These are phyloP conservation scores for Agrilus biguttatus DNA, from an alignment of 2,888 invertebrate species.

Conservation along the genomic window DNA sequence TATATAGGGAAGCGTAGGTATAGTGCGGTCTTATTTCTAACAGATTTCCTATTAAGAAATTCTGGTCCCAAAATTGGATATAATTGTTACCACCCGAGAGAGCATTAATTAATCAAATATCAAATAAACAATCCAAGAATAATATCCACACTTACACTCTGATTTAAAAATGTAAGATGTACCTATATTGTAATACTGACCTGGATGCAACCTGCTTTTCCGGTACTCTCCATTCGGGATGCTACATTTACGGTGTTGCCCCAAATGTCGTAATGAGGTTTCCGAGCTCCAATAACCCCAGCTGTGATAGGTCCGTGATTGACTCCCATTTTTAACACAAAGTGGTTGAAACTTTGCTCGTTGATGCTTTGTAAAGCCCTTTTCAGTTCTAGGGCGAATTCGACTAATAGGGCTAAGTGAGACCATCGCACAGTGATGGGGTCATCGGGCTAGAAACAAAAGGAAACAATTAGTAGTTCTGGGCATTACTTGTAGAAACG, in stretches of 20 bases:
- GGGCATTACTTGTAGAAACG: too few relatives aligned
- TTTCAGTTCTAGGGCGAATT: conserved; percentile 81
- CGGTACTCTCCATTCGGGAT: conserved; percentile 94
- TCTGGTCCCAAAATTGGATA: too few relatives aligned
- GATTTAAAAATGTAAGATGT: too few relatives aligned
- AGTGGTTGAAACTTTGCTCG: conserved; percentile 91
- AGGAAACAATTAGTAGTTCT: conserved; percentile 8
- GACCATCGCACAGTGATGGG: conserved; percentile 65
- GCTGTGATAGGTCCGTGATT: conserved; percentile 94
- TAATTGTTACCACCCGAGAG: too few relatives aligned
- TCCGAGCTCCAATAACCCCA: conserved; percentile 87
- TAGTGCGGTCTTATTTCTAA: too few relatives aligned
- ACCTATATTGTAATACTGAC: conserved; percentile 35
- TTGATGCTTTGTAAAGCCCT: conserved; percentile 84
- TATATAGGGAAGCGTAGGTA: too few relatives aligned
- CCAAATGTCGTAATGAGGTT: conserved; percentile 95
- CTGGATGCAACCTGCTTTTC: conserved; percentile 88
- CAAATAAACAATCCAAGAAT: too few relatives aligned
- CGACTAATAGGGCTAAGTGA: conserved; percentile 71
- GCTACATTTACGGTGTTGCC: conserved; percentile 96
- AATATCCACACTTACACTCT: too few relatives aligned
- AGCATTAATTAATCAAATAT: too few relatives aligned
- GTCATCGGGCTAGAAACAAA: conserved; percentile 45
- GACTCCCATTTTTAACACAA: conserved; percentile 84
- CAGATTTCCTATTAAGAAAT: too few relatives aligned